Conservation (phyloP, 2,797 vertebrate genomes). For the Pipistrellus nathusii region DNA sequence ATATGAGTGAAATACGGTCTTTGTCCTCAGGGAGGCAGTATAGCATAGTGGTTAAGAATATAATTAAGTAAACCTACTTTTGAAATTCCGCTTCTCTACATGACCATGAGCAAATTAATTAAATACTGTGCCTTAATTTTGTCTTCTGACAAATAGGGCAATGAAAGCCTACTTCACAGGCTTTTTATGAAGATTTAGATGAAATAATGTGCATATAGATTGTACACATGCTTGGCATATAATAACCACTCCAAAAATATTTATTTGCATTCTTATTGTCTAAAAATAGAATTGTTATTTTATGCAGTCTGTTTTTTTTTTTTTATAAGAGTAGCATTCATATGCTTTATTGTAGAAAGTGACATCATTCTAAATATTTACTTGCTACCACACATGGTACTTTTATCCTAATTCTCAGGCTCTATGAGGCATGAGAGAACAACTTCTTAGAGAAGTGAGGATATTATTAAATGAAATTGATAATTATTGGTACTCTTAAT, state of each 20-base stretch:
- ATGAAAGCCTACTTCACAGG: neutral
- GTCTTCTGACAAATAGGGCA: neutral
- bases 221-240: neutral
- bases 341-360: neutral
- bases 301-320: neutral
- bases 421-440: neutral
- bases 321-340: slow-evolving; percentile 18
- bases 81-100: slow-evolving; percentile 10
- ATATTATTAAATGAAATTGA: neutral
- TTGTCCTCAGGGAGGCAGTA: slow-evolving; percentile 63
- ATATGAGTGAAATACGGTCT: neutral
- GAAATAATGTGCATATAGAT: neutral
- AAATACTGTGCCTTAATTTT: slow-evolving; percentile 15
- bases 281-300: slow-evolving; percentile 21
- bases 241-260: neutral
- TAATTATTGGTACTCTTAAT: slow-evolving; percentile 12
- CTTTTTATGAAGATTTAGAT: neutral
- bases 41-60: slow-evolving; percentile 13
- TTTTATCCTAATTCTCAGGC: neutral
- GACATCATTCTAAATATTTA: neutral
- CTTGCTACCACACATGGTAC: neutral
- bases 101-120: neutral
- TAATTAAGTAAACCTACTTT: neutral
- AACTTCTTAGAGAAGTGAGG: slow-evolving; percentile 11
- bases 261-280: neutral